Base-by-base conservation (phyloP, 2,888 invertebrate genomes). In the Ectropis crepuscularia region DNA sequence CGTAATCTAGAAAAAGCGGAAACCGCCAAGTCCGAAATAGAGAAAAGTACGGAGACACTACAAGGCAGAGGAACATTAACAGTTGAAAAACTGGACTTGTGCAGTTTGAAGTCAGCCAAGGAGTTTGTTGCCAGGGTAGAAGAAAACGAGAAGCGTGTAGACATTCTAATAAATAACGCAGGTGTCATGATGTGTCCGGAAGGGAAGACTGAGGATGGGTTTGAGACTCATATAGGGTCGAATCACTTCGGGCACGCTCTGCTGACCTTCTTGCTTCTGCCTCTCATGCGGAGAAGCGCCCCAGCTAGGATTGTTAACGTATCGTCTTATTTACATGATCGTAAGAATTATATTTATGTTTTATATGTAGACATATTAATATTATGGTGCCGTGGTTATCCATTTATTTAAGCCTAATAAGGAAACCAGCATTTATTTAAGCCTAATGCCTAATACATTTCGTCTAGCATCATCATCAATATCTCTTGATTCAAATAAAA, bases 161-260 rank as follows among this genome's bases (percentile, higher is more conserved):
- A 95, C 70, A 83, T 95, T 42, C 83, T 95, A 11, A 92, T 95
- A 6, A 95, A 95, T 74, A 95, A 95, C 76, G 95, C 95, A 6
- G 96, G 95, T 0, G 91, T 96, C 0, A 95, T 96, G 95, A 92
- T 94, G 85, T 94, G 95, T 61, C 95, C 95, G 0, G 88, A 92
- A 60, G 87, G 92, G 0, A 86, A 89, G 59, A 95, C 96, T 0
- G 93, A 92, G 53, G 96, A 96, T 73, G 95, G 95, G 0, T 94
- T 94, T 71, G 96, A 96, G 82, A 89, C 91, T 58, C 96, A 96
- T 67, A 87, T 96, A 9, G 96, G 95, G 10, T 94, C 95, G 0
- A 96, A 96, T 81, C 95, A 96, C 81, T 88, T 95, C 67, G 95
- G 94, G 0, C 95, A 95, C 70, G 95, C 95, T 58, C 80, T 95